Base-by-base conservation (phyloP, 2,113 vertebrate species). In the Nerophis lumbriciformis region DNA sequence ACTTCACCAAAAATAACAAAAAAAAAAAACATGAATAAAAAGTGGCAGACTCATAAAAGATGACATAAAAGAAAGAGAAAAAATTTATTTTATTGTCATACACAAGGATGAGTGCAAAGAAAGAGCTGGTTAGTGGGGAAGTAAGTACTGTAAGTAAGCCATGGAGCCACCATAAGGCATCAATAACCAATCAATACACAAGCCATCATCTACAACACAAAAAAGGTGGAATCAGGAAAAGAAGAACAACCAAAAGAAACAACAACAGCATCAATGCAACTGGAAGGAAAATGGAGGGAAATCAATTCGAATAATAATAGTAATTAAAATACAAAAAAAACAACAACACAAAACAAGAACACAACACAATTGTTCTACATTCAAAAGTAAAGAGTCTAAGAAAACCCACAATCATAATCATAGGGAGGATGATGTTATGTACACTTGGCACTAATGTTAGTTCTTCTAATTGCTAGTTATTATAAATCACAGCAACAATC, bases 21-120 rank as follows among this genome's bases (percentile, higher is more conserved):
- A 28, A 28, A 28, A 28, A 28, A 28, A 28, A 28, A 28, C 28
- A 28, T 28, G 28, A 28, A 28, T 28, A 28, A 28, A 28, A 28
- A 28, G 28, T 28, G 3, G 28, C 28, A 28, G 28, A 28, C 28
- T 28, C 28, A 28, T 28, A 53, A 83, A 75, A 80, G 70, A 83
- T 78, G 79, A 88, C 75, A 71, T 66, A 82, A 85, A 87, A 75
- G 77, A 86, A 81, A 91, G 90, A 91, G 87, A 87, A 91, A 91
- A 85, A 84, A 74, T 82, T 82, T 53, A 84, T 90, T 91, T 92
- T 89, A 92, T 92, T 92, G 83, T 89, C 81, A 88, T 88, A 88
- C 86, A 90, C 83, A 57, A 92, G 80, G 80, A 90, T 90, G 91
- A 91, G 82, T 87, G 89, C 86, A 90, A 84, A 86, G 88, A 81